Conservation (phyloP, 2,888 invertebrate species). For the Cyrtodaria siliqua region DNA sequence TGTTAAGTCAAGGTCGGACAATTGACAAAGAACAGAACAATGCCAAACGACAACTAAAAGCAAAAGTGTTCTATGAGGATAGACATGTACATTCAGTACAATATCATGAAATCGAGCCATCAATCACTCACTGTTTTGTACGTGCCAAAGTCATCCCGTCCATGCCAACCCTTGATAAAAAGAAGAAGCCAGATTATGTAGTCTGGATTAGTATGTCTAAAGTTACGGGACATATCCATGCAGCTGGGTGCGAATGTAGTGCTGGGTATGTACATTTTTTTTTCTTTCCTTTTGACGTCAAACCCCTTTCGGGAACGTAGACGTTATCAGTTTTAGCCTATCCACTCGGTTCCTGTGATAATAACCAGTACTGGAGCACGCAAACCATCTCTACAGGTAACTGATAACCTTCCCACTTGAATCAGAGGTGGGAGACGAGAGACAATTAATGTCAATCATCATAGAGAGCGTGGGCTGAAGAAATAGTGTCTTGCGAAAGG, state of each 20-base stretch:
- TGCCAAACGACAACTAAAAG: constrained; percentile 10
- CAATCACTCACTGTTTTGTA: constrained; percentile 18
- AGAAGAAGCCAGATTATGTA: constrained; percentile 25
- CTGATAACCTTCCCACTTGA: no score
- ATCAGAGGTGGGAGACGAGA: no score
- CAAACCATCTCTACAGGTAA: no score
- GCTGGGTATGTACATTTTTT: constrained; percentile 24
- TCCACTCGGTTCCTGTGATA: no score
- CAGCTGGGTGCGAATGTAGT: constrained; percentile 35
- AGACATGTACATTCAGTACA: constrained; percentile 19
- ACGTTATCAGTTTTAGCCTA: no score
- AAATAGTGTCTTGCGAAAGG: no score
- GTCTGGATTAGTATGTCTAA: constrained; percentile 39
- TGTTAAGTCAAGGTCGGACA: not conserved
- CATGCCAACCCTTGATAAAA: constrained; percentile 21
- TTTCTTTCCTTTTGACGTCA: no score
- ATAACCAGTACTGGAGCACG: no score
- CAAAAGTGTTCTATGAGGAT: constrained; percentile 23
- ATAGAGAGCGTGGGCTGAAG: no score
- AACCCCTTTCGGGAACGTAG: no score
- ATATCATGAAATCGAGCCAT: constrained; percentile 3
- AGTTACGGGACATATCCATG: constrained; percentile 30
- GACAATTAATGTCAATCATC: no score
- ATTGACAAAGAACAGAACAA: constrained; percentile 9
- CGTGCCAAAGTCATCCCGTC: constrained; percentile 27